Conservation (phyloP, 2,888 invertebrate genomes). For the Limnephilus auricula region DNA sequence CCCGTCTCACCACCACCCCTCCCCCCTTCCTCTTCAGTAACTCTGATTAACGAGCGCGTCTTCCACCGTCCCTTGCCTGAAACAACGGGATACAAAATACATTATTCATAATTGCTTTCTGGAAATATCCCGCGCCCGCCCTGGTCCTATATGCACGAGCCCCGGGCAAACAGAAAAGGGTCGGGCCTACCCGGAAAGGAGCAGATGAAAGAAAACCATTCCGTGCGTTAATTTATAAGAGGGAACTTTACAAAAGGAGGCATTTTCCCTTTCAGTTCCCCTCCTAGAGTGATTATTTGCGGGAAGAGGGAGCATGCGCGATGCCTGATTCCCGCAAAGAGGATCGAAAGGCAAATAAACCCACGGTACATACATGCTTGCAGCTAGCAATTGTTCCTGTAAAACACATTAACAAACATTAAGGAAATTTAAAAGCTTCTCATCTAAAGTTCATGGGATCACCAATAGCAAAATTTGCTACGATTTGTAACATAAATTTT, state of each 20-base stretch:
- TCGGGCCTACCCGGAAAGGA: constrained; percentile 60
- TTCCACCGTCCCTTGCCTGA: constrained; percentile 45
- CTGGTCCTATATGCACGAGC: constrained; percentile 30
- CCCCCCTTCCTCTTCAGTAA: constrained; percentile 51
- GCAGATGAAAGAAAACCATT: constrained; percentile 64
- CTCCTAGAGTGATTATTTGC: constrained; percentile 41
- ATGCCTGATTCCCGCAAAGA: constrained; percentile 19
- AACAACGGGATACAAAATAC: constrained; percentile 62
- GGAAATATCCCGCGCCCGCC: constrained; percentile 50
- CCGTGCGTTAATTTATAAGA: constrained; percentile 61
- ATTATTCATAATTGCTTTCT: constrained; percentile 67
- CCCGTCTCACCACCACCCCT: constrained; percentile 31
- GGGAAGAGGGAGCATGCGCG: not conserved
- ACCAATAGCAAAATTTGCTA: not conserved
- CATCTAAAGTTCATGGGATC: not conserved
- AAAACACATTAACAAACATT: constrained; percentile 62
- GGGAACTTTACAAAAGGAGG: constrained; percentile 62
- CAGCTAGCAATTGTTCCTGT: constrained; percentile 58
- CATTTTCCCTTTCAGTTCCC: constrained; percentile 64
- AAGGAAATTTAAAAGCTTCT: constrained; percentile 55
- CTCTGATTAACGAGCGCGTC: constrained; percentile 64
- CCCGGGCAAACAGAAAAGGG: constrained; percentile 62
- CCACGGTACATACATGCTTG: not conserved
- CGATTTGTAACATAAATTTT: too few relatives aligned
- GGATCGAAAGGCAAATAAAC: constrained; percentile 43